Evolutionary conservation across 1,140 invertebrate genomes (phyloP), one percentile per base, ranked within the genome.

Genomic region (Phenacoccus solenopsis): DNA sequence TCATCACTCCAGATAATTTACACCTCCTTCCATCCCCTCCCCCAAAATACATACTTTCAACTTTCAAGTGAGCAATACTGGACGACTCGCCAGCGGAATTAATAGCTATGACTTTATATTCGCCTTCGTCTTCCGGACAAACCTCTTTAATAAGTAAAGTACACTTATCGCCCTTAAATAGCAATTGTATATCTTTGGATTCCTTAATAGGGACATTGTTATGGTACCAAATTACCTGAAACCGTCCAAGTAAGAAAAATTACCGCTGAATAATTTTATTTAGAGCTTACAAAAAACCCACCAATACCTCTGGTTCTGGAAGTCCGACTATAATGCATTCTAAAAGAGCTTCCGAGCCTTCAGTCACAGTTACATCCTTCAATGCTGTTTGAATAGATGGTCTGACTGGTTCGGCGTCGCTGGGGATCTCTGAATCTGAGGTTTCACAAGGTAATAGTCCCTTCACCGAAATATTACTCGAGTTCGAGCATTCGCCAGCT

Each of bases 271-370:
- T n/a, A n/a, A n/a, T n/a, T n/a, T n/a, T 32, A 13, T 32, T 24
- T 25, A 25, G 7, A 25, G 27, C 25, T n/a, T 22, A 28, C 10
- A 3, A 4, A 22, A 30, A 28, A 49, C 3, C n/a, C n/a, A 49
- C 16, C 13, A 49, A 3, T 76, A 87, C 89, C 80, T 91, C 90
- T 0, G 91, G 91, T 78, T 91, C 89, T 0, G 91, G 91, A 75
- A 90, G 87, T 0, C 90, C 91, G 68, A 90, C 83, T 74, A 94
- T 92, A 57, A 92, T 82, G 76, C 90, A 92, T 74, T 91, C 90
- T 68, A 94, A 78, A 57, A 86, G 81, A 3, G 88, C 85, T 24
- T 82, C 82, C 7, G 83, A 83, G 9, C 90, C 90, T 78, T 92
- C 90, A 28, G 81, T 82, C n/a, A 87, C 84, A 20, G 81, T 82